Percentiles rank a stretch among this genome's conserved stretches.
phyloP scores from a whole-genome alignment of 2,113 vertebrate species.

The Phoenicopterus ruber region DNA sequence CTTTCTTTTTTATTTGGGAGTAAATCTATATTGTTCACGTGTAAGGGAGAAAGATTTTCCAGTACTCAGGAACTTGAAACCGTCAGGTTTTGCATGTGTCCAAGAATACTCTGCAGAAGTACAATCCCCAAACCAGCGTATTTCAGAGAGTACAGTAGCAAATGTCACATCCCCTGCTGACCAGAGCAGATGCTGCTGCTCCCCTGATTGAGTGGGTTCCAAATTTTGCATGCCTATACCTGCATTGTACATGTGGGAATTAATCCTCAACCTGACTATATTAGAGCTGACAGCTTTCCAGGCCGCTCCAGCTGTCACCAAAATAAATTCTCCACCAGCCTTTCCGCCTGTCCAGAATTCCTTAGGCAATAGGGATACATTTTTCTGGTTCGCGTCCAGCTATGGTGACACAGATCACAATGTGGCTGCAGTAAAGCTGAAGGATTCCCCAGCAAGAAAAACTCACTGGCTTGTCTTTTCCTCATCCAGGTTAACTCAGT shows the following conservation, averaged over 20 bases:
- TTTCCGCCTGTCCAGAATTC: neutral
- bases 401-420: neutral
- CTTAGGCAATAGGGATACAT: neutral
- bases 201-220: neutral
- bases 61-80: neutral
- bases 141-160: neutral
- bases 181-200: neutral
- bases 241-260: slow-evolving; percentile 10
- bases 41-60: neutral
- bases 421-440: neutral
- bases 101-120: neutral
- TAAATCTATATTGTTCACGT: neutral
- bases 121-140: neutral
- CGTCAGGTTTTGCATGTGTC: neutral
- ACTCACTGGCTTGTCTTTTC: neutral
- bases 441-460: neutral
- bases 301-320: slow-evolving; percentile 43
- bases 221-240: slow-evolving; percentile 37
- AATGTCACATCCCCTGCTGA: neutral
- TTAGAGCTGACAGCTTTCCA: slow-evolving; percentile 43
- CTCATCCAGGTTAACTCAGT: neutral
- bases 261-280: slow-evolving; percentile 28
- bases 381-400: neutral
- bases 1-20: neutral
- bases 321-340: slow-evolving; percentile 5